phyloP scores from a whole-genome alignment of 2,113 vertebrate genomes.

The Camelus dromedarius region DNA sequence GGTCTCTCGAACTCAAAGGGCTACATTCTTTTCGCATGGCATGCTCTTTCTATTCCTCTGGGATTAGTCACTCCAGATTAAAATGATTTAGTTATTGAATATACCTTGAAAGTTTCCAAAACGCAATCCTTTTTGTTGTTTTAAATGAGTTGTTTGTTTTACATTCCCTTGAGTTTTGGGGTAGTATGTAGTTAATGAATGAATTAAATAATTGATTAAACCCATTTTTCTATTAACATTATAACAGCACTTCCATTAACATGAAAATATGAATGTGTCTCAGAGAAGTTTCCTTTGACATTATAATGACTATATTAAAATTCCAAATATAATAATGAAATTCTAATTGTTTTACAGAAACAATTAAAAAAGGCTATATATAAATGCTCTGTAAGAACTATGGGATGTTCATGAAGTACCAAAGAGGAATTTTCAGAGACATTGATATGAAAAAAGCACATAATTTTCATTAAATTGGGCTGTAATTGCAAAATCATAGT shows the following conservation, averaged over 20 bases:
- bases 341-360: slow-evolving; percentile 82
- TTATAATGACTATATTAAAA: slow-evolving; percentile 84
- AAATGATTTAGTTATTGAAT: slow-evolving; percentile 40
- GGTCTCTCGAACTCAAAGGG: not conserved
- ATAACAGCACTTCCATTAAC: slow-evolving; percentile 72
- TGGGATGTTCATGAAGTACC: slow-evolving; percentile 49
- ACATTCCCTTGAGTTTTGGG: slow-evolving; percentile 64
- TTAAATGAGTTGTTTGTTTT: slow-evolving; percentile 77
- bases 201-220: slow-evolving; percentile 82
- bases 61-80: slow-evolving; percentile 47
- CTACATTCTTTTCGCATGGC: not conserved
- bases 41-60: slow-evolving; percentile 1
- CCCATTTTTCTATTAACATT: slow-evolving; percentile 79
- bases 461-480: slow-evolving; percentile 69
- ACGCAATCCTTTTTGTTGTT: slow-evolving; percentile 39
- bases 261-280: slow-evolving; percentile 79
- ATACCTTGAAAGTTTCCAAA: slow-evolving; percentile 54
- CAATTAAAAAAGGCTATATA: slow-evolving; percentile 73
- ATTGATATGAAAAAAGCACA: slow-evolving; percentile 50
- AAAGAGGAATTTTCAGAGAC: slow-evolving; percentile 67
- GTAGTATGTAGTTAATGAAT: slow-evolving; percentile 72
- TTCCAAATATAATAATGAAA: slow-evolving; percentile 81
- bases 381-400: slow-evolving; percentile 67
- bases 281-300: slow-evolving; percentile 79
- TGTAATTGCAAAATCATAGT: slow-evolving; percentile 69